Conservation (phyloP, 2,888 invertebrate species). For the Chrysotoxum bicinctum region DNA sequence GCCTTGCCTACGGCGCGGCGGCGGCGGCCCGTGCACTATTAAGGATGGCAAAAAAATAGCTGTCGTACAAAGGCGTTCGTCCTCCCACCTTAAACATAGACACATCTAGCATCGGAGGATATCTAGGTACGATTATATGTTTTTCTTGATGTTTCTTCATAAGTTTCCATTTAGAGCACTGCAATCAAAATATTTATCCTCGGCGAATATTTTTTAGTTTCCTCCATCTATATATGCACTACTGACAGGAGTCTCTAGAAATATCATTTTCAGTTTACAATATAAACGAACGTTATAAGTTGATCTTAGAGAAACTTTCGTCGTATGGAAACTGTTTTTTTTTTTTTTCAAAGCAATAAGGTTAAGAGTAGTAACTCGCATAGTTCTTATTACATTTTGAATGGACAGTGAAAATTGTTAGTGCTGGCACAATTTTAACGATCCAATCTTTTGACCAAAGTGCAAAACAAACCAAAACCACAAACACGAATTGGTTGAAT, state of each 20-base stretch:
- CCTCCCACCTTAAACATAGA: neutral
- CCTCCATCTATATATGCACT: neutral
- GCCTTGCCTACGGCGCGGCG: neutral
- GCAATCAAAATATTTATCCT: neutral
- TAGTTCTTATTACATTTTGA: neutral
- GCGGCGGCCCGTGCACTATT: neutral
- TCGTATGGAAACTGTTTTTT: too few species aligned
- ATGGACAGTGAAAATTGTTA: neutral
- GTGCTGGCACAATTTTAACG: neutral
- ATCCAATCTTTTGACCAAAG: neutral
- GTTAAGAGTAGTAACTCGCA: too few species aligned
- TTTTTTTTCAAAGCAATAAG: neutral
- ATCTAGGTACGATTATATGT: neutral
- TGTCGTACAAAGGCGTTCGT: neutral
- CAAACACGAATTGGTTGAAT: neutral
- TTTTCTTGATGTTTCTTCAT: neutral
- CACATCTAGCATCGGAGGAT: neutral
- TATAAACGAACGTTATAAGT: neutral
- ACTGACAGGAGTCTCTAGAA: neutral
- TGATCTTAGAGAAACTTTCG: neutral
- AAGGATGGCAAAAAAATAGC: neutral
- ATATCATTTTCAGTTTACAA: neutral
- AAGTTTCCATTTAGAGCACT: neutral
- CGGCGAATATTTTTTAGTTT: neutral
- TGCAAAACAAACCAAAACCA: neutral